Conservation (phyloP, 2,888 invertebrate species). For the Scaptomyza polygonia region DNA sequence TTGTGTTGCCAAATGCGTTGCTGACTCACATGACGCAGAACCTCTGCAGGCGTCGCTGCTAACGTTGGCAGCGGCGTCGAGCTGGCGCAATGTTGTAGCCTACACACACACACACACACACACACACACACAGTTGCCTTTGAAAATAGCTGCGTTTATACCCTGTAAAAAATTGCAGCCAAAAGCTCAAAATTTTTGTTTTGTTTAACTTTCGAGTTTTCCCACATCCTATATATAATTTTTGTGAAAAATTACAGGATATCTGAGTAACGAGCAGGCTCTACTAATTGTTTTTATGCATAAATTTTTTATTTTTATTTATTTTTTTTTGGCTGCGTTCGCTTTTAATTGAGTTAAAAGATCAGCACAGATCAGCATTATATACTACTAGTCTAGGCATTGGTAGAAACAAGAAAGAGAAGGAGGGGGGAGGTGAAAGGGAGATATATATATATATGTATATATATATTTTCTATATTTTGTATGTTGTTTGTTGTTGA, state of each 20-base stretch:
- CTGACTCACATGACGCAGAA: slow-evolving; percentile 81
- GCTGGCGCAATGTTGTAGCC: slow-evolving; percentile 56
- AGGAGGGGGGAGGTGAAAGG: background rate
- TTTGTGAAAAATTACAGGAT: slow-evolving; percentile 4
- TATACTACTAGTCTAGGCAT: slow-evolving; percentile 45
- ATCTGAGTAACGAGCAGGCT: slow-evolving; percentile 2
- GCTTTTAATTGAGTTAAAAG: slow-evolving; percentile 79
- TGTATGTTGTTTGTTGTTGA: slow-evolving; percentile 4
- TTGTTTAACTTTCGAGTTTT: too few relatives aligned
- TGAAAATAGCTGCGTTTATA: slow-evolving; percentile 56
- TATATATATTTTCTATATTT: slow-evolving; percentile 11
- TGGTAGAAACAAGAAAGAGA: slow-evolving; percentile 14
- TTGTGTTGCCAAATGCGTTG: slow-evolving; percentile 72
- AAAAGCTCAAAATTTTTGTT: too few relatives aligned
- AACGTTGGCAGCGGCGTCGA: slow-evolving; percentile 55
- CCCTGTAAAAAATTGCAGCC: slow-evolving; percentile 24
- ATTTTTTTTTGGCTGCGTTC: slow-evolving; percentile 60
- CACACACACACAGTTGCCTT: slow-evolving; percentile 64
- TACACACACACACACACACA: slow-evolving; percentile 14
- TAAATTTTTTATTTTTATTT: slow-evolving; percentile 1
- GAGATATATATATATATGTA: too few relatives aligned
- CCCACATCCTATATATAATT: too few relatives aligned
- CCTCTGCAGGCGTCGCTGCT: slow-evolving; percentile 28
- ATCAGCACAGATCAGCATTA: slow-evolving; percentile 68
- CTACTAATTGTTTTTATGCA: background rate